phyloP scores from a whole-genome alignment of 2,888 invertebrate species.

The Fabriciana adippe region DNA sequence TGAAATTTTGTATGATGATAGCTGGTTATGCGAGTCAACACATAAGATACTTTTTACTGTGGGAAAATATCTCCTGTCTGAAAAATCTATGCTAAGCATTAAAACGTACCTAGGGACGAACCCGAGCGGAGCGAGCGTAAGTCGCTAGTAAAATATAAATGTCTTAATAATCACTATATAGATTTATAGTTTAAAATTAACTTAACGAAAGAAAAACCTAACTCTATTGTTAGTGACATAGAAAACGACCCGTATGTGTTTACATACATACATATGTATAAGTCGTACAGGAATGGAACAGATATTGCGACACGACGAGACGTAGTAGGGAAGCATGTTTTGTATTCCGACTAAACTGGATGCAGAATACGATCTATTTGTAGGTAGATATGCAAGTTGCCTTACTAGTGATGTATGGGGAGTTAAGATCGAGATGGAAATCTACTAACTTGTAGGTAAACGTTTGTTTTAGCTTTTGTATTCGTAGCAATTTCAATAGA shows the following conservation, averaged over 20 bases:
- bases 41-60: too few species aligned
- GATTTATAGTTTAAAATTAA: too few species aligned
- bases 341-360: constrained; percentile 52
- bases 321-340: constrained; percentile 51
- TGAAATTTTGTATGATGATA: too few species aligned
- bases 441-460: constrained; percentile 19
- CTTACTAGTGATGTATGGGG: constrained; percentile 31
- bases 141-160: too few species aligned
- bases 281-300: constrained; percentile 53
- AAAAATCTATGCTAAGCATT: too few species aligned
- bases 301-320: constrained; percentile 50
- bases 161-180: too few species aligned
- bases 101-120: too few species aligned
- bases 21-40: too few species aligned
- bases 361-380: constrained; percentile 42
- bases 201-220: too few species aligned
- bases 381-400: constrained; percentile 36
- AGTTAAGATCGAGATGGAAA: constrained; percentile 24
- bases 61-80: too few species aligned
- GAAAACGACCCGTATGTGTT: constrained; percentile 36
- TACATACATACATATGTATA: constrained; percentile 39
- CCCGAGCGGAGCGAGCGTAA: too few species aligned
- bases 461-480: neutral
- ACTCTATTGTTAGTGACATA: constrained; percentile 34
- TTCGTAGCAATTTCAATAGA: neutral